Evolutionary conservation across 30 jellyfish, hydroid and myxozoan species (phyloP).

Genomic region (Aurelia aurita complex sp. Pacific): DNA sequence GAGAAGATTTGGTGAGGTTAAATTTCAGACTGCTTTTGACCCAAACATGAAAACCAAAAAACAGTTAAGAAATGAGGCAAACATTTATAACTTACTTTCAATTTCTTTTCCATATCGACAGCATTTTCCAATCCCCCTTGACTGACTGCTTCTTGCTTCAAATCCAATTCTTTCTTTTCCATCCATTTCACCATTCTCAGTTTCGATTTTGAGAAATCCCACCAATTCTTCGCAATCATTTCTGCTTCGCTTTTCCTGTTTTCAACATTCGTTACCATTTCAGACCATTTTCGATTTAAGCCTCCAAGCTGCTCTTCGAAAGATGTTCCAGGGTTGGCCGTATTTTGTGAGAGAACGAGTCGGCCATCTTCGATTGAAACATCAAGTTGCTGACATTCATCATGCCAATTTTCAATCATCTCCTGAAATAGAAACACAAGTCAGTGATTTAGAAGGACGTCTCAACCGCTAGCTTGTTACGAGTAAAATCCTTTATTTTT

Average conservation of each 20-base stretch:
- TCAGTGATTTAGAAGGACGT: too few relatives aligned
- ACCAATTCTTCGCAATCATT: conserved; percentile 78
- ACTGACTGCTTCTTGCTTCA: conserved; percentile 9
- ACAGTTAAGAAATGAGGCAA: not conserved
- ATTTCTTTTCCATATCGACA: conserved; percentile 36
- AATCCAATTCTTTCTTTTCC: conserved; percentile 76
- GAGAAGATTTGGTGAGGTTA: too few relatives aligned
- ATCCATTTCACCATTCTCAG: conserved; percentile 78
- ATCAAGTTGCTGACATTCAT: conserved; percentile 55
- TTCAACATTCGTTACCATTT: conserved; percentile 63
- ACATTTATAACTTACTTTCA: conserved; percentile 10
- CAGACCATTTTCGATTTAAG: conserved; percentile 68
- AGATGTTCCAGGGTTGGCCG: conserved; percentile 24
- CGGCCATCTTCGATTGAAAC: conserved; percentile 59
- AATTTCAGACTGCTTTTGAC: too few relatives aligned
- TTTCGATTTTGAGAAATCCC: conserved; percentile 84
- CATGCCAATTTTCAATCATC: conserved; percentile 64
- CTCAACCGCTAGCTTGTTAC: too few relatives aligned
- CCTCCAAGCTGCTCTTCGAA: conserved; percentile 80
- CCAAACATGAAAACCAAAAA: not conserved
- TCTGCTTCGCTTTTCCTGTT: conserved; percentile 66
- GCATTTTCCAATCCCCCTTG: conserved; percentile 71
- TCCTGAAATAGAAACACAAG: conserved; percentile 11
- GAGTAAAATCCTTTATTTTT: too few relatives aligned
- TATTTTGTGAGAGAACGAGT: conserved; percentile 42